These are phyloP conservation scores for Watsonalla cultraria DNA, from an alignment of 2,888 invertebrate genomes.

Conservation along the genomic window DNA sequence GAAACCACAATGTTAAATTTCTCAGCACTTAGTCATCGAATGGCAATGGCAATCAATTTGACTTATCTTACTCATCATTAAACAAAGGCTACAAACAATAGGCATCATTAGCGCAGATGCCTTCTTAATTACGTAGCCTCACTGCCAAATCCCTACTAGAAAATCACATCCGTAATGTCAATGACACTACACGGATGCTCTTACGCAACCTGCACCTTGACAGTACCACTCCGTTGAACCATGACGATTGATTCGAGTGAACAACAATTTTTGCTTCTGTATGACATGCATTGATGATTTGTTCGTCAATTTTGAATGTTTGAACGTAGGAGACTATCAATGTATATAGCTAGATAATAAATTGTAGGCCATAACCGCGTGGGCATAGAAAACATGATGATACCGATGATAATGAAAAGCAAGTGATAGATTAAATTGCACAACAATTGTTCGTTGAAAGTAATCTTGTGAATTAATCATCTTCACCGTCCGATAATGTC, in stretches of 20 bases:
- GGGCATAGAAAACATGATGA: constrained; percentile 34
- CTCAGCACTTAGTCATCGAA: neutral
- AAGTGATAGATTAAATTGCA: constrained; percentile 65
- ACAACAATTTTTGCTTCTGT: constrained; percentile 28
- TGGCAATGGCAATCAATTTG: neutral
- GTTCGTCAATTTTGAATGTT: constrained; percentile 4
- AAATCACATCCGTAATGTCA: constrained; percentile 66
- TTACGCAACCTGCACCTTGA: constrained; percentile 72
- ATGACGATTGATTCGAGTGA: constrained; percentile 53
- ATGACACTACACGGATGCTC: constrained; percentile 67
- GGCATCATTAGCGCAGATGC: constrained; percentile 1
- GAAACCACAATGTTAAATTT: neutral
- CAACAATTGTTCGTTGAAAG: constrained; percentile 65
- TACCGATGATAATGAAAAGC: constrained; percentile 62
- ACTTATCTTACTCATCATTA: neutral
- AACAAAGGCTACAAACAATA: neutral
- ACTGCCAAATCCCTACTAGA: constrained; percentile 45
- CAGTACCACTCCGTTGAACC: constrained; percentile 40
- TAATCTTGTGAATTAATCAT: constrained; percentile 62
- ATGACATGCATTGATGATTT: constrained; percentile 20
- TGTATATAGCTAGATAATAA: constrained; percentile 26
- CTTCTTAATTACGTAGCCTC: constrained; percentile 20
- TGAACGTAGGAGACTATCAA: constrained; percentile 8
- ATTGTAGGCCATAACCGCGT: constrained; percentile 17
- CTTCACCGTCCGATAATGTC: constrained; percentile 51